phyloP scores from a whole-genome alignment of 2,888 invertebrate species.

The Chamaedrilus cognettii region DNA sequence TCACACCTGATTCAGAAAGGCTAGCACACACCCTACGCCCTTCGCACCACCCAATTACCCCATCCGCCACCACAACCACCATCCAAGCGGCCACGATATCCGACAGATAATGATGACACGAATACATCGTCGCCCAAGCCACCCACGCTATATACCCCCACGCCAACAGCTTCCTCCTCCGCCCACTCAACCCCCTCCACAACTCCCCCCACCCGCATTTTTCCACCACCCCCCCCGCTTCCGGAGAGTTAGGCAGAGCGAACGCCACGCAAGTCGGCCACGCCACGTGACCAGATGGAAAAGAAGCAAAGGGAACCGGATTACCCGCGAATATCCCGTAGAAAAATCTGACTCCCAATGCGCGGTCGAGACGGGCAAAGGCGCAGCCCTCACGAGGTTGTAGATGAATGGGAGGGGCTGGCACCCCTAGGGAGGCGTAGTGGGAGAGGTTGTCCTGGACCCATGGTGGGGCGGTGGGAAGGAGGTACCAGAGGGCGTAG shows the following conservation, averaged over 20 bases:
- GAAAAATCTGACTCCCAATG: conserved; percentile 34
- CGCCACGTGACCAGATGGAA: conserved; percentile 42
- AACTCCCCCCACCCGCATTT: too few species aligned
- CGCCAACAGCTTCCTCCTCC: not conserved
- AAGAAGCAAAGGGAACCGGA: conserved; percentile 40
- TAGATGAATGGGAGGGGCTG: not conserved
- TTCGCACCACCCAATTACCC: not conserved
- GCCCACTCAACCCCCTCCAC: not conserved
- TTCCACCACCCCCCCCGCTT: not conserved
- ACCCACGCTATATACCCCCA: conserved; percentile 34
- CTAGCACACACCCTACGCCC: too few species aligned
- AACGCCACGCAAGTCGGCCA: conserved; percentile 36
- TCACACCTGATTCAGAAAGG: too few species aligned
- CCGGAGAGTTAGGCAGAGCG: conserved; percentile 7
- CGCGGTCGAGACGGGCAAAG: conserved; percentile 34
- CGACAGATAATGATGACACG: conserved; percentile 39
- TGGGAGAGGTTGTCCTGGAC: conserved; percentile 26
- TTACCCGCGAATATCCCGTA: conserved; percentile 37
- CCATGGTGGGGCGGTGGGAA: conserved; percentile 43
- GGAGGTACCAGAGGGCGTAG: conserved; percentile 36
- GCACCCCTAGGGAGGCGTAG: not conserved
- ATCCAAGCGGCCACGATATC: conserved; percentile 34
- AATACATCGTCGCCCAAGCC: conserved; percentile 41
- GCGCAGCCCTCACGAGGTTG: conserved; percentile 37
- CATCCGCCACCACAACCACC: not conserved